phyloP scores from a whole-genome alignment of 1,140 invertebrate species.

The Lerema accius region DNA sequence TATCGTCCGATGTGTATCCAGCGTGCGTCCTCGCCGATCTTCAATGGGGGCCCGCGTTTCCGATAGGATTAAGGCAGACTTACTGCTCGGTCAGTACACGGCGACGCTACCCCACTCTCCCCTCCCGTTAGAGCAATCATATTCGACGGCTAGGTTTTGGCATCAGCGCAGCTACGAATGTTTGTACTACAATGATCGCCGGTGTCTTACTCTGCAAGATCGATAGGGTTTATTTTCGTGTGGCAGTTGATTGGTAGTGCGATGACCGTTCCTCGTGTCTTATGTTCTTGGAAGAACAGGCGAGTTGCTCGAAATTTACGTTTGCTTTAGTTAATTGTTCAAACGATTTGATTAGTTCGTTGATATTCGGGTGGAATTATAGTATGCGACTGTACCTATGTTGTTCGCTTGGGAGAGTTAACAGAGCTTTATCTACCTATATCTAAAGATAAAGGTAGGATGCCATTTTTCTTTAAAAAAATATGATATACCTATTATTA shows the following conservation, averaged over 20 bases:
- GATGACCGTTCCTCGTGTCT: conserved; percentile 34
- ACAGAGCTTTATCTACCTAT: too few species aligned
- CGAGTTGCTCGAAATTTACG: conserved; percentile 6
- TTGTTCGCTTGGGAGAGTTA: too few species aligned
- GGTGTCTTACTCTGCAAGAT: conserved; percentile 71
- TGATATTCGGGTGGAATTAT: too few species aligned
- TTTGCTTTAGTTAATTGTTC: conserved; percentile 13
- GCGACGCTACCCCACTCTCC: conserved; percentile 51
- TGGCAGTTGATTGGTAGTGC: conserved; percentile 44
- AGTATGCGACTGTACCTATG: too few species aligned
- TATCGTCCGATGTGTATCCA: conserved; percentile 45
- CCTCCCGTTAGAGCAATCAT: conserved; percentile 79
- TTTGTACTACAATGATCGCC: conserved; percentile 77
- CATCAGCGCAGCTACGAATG: conserved; percentile 71
- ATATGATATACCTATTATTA: too few species aligned
- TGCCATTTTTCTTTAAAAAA: too few species aligned
- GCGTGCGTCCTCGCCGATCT: conserved; percentile 63
- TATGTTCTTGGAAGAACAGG: conserved; percentile 33
- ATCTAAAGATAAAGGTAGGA: too few species aligned
- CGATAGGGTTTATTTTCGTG: conserved; percentile 52
- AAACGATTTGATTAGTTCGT: too few species aligned
- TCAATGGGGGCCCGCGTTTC: conserved; percentile 79
- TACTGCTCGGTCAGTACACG: conserved; percentile 80
- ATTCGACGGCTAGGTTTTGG: conserved; percentile 80
- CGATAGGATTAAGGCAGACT: conserved; percentile 82